Conservation (phyloP, 2,113 vertebrate species). For the Lagopus muta region DNA sequence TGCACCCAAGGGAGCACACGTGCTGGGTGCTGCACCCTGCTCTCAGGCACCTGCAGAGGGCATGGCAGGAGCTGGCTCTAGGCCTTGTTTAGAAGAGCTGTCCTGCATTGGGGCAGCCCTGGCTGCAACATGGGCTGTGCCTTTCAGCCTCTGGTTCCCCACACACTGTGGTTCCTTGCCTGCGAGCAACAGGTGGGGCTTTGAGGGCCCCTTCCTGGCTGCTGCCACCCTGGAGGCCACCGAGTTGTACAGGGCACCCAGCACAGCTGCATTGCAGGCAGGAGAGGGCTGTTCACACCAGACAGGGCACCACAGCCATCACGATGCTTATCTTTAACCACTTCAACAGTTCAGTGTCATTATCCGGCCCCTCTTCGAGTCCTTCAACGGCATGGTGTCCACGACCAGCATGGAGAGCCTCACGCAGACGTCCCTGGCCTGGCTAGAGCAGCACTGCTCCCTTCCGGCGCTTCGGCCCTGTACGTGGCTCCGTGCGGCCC, state of each 20-base stretch:
- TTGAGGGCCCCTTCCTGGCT: neutral
- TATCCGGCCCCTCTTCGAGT: slow-evolving; percentile 95
- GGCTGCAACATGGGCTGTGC: rapidly evolving
- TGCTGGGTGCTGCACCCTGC: neutral
- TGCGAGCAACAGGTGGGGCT: neutral
- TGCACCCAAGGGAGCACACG: neutral
- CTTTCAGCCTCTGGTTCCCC: neutral
- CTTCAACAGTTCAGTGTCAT: slow-evolving; percentile 91
- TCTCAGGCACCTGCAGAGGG: neutral
- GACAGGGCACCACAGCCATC: too few species aligned
- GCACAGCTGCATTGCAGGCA: too few species aligned
- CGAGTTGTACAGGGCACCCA: neutral
- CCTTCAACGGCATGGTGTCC: slow-evolving; percentile 96
- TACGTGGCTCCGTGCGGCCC: slow-evolving; percentile 71
- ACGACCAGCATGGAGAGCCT: slow-evolving; percentile 90
- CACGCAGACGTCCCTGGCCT: slow-evolving; percentile 88
- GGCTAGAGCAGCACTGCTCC: slow-evolving; percentile 96
- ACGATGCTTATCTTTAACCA: slow-evolving; percentile 79
- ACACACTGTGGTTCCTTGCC: too few species aligned
- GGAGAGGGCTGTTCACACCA: neutral
- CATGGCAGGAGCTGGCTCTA: neutral
- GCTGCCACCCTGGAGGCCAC: neutral
- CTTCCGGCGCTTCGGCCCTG: slow-evolving; percentile 90
- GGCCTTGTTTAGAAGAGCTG: neutral
- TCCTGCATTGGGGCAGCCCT: neutral